Conservation (phyloP, 23 tunicate species). For the Diplosoma virens region DNA sequence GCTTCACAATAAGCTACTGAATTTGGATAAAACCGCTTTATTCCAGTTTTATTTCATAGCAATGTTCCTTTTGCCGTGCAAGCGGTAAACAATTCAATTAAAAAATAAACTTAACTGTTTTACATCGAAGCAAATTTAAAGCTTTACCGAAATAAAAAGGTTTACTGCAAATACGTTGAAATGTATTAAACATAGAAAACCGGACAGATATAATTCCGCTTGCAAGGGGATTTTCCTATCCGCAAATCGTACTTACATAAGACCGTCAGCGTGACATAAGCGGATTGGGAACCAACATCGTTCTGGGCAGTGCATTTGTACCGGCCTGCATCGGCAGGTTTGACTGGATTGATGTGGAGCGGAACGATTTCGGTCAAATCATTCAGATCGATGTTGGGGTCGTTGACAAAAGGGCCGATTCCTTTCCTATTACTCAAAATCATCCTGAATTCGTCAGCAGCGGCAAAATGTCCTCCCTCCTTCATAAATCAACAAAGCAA, state of each 20-base stretch:
- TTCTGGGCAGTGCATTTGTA: conserved; percentile 73
- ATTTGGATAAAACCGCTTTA: no score
- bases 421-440: not conserved
- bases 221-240: no score
- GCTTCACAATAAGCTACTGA: no score
- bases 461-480: conserved; percentile 63
- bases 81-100: no score
- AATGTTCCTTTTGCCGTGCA: no score
- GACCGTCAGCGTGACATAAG: conserved; percentile 59
- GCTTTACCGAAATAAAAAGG: no score
- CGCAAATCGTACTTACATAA: conserved; percentile 45
- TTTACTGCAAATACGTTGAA: no score
- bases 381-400: not conserved
- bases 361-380: conserved; percentile 43
- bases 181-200: no score
- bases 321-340: conserved; percentile 66
- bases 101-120: no score
- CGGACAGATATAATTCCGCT: no score
- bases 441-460: conserved; percentile 54
- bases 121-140: no score
- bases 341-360: conserved; percentile 54
- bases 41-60: no score
- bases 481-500: not conserved
- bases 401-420: not conserved
- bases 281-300: conserved; percentile 44